phyloP scores from a whole-genome alignment of 2,113 vertebrate species.

The Chloropsis cyanopogon region DNA sequence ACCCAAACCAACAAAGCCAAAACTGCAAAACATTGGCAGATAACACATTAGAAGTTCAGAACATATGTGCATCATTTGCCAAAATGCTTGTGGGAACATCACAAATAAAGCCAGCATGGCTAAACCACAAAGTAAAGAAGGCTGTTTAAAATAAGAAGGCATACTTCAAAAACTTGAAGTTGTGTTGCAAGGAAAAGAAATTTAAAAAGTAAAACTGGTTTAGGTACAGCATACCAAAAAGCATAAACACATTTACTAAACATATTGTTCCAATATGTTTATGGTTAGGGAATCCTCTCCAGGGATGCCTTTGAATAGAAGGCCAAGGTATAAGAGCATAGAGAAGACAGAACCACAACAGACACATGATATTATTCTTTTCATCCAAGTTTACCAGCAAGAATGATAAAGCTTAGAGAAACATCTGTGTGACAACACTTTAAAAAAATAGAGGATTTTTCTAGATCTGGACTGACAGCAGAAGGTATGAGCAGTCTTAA shows the following conservation, averaged over 20 bases:
- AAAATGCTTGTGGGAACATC: neutral
- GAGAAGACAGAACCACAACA: neutral
- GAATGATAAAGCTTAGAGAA: neutral
- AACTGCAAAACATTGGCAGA: neutral
- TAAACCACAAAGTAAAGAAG: neutral
- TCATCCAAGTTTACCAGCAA: neutral
- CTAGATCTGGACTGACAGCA: neutral
- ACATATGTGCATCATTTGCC: neutral
- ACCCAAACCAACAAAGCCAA: neutral
- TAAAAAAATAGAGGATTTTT: neutral
- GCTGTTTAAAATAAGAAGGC: neutral
- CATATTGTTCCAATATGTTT: neutral
- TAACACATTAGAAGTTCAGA: neutral
- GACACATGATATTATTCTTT: neutral
- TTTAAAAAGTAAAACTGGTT: neutral
- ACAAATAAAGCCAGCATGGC: neutral
- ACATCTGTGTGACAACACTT: neutral
- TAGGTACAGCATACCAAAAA: neutral
- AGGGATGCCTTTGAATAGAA: neutral
- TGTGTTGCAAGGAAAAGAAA: neutral
- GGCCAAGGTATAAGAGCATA: neutral
- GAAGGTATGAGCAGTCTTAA: neutral
- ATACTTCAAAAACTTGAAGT: neutral
- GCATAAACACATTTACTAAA: neutral
- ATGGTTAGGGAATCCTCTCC: neutral